Evolutionary conservation across 2,888 invertebrate genomes (phyloP).

Genomic region (Agrotis puta): DNA sequence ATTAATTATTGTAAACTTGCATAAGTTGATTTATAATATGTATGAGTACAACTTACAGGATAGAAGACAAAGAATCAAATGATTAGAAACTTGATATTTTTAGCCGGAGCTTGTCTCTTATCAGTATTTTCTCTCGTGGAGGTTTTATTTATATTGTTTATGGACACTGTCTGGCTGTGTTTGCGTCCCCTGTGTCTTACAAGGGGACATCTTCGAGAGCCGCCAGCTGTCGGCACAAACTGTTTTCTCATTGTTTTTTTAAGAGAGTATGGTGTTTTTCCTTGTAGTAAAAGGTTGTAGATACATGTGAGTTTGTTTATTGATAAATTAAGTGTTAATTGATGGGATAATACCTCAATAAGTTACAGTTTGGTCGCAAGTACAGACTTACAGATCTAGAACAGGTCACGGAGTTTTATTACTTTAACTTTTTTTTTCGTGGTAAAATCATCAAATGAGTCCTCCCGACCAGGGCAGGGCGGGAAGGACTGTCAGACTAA

Average conservation of each 20-base stretch:
- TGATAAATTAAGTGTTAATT: background rate
- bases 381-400: no score
- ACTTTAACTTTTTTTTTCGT: no score
- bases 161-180: conserved; percentile 47
- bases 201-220: conserved; percentile 38
- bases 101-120: conserved; percentile 10
- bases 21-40: no score
- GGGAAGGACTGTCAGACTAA: no score
- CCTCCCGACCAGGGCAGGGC: no score
- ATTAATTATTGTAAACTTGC: no score
- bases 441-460: no score
- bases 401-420: no score
- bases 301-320: background rate
- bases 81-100: conserved; percentile 36
- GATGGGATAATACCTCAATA: no score
- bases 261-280: background rate
- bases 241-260: conserved; percentile 44
- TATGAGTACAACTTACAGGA: background rate
- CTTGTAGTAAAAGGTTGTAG: background rate
- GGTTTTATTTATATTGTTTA: conserved; percentile 56
- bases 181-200: conserved; percentile 51
- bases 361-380: no score
- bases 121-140: conserved; percentile 42
- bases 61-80: conserved; percentile 1
- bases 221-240: conserved; percentile 46